Evolutionary conservation across 2,797 vertebrate species (phyloP).

Genomic region (Hipposideros larvatus): DNA sequence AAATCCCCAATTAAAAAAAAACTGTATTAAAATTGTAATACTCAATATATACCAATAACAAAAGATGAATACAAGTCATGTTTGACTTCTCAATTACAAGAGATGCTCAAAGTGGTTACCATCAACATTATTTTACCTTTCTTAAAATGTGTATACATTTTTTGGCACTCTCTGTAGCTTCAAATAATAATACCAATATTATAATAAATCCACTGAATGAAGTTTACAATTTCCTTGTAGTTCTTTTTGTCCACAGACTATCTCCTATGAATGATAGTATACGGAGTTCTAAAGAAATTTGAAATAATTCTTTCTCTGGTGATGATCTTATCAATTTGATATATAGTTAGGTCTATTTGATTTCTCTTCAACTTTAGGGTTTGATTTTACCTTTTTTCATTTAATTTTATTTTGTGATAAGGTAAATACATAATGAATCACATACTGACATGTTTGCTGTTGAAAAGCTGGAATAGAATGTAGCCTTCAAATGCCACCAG

Average conservation of each 20-base stretch:
- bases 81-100: too few relatives aligned
- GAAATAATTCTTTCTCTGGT: not conserved
- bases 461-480: not conserved
- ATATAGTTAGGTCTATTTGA: not conserved
- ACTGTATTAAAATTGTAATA: too few relatives aligned
- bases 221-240: constrained; percentile 6
- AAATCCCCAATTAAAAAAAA: too few relatives aligned
- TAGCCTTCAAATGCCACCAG: not conserved
- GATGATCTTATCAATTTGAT: not conserved
- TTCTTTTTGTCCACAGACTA: not conserved
- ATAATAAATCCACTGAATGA: not conserved
- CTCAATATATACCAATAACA: too few relatives aligned
- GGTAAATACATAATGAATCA: not conserved
- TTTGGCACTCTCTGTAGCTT: not conserved
- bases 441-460: not conserved
- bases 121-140: too few relatives aligned
- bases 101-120: too few relatives aligned
- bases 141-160: too few relatives aligned
- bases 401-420: constrained; percentile 5
- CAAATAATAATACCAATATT: not conserved
- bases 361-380: not conserved
- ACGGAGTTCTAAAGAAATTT: not conserved
- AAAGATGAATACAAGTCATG: too few relatives aligned
- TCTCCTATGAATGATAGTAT: not conserved
- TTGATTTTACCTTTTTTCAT: not conserved